phyloP scores from a whole-genome alignment of 2,797 vertebrate genomes.

The Pteropus rufus region DNA sequence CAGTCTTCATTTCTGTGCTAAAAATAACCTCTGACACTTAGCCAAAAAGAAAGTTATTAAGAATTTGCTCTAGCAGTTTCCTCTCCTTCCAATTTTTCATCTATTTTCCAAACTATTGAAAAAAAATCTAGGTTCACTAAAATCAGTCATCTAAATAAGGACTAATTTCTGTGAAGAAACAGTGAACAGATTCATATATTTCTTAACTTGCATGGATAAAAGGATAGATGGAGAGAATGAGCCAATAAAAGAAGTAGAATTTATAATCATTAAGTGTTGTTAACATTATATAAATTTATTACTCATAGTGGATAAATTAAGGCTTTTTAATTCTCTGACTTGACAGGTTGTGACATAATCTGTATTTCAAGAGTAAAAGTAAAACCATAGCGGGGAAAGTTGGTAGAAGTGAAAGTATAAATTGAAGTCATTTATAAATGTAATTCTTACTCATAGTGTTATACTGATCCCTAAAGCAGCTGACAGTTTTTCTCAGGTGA shows the following conservation, averaged over 20 bases:
- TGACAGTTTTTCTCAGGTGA: neutral
- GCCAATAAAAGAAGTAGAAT: neutral
- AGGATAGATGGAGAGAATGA: neutral
- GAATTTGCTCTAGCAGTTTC: neutral
- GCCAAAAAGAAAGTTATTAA: neutral
- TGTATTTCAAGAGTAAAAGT: slow-evolving; percentile 2
- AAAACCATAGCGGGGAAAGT: neutral
- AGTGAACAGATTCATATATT: neutral
- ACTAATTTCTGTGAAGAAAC: neutral
- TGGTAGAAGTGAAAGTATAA: neutral
- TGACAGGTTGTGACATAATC: neutral
- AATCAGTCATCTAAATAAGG: neutral
- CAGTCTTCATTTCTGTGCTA: neutral
- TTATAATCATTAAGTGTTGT: neutral
- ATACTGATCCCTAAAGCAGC: neutral
- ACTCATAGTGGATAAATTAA: neutral
- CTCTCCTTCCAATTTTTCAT: neutral
- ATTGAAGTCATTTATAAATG: slow-evolving; percentile 23
- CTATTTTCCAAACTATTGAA: neutral
- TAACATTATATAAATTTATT: slow-evolving; percentile 13
- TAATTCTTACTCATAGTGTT: slow-evolving; percentile 8
- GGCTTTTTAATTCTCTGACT: slow-evolving; percentile 15
- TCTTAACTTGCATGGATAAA: neutral
- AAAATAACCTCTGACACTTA: neutral
- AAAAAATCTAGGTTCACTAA: neutral